Base-by-base conservation (phyloP, 2,113 vertebrate genomes). In the Ailuropoda melanoleuca region DNA sequence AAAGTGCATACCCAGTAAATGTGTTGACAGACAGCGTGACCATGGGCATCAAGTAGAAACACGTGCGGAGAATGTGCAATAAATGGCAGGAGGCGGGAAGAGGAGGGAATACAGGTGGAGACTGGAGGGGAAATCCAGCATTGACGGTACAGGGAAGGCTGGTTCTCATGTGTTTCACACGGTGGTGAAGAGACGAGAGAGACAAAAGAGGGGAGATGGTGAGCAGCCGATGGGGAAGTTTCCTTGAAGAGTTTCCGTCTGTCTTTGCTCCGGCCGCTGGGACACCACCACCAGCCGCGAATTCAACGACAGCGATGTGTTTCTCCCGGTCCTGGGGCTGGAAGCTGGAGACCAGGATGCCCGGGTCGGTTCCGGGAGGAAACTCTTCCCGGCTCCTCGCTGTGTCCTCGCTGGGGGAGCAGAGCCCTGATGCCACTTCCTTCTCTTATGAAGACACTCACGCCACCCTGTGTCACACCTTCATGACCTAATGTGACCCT, bases 1-100 rank as follows among this genome's bases (percentile, higher is more conserved):
- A 24, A 34, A 31, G 8, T 10, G n/a, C 46, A 11, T 2, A 1
- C 3, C 18, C 2, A 0, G 4, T n/a, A 19, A 10, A 18, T 6
- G 1, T 14, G 21, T 8, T 34, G n/a, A 18, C 1, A n/a, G 39
- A 31, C 53, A 1, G 26, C 4, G 3, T 12, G 46, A 8, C 1
- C 2, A 4, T 0, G 53, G 21, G 8, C 21, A 0, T 3, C 6
- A 15, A 18, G 43, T 3, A 4, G 19, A 78, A 58, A 19, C 14
- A 24, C 1, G 3, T 24, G 29, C 4, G 4, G 39, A 50, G 60
- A 92, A 46, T 2, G 11, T 8, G 19, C 7, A 24, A 29, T 12
- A 8, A 56, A n/a, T 4, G 21, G 17, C 21, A 29, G 74, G 15
- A 50, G 6, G 21, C 15, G 8, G 43, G 55, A 43, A 10, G 64